phyloP scores from a whole-genome alignment of 2,888 invertebrate genomes.

The Microdon myrmicae region DNA sequence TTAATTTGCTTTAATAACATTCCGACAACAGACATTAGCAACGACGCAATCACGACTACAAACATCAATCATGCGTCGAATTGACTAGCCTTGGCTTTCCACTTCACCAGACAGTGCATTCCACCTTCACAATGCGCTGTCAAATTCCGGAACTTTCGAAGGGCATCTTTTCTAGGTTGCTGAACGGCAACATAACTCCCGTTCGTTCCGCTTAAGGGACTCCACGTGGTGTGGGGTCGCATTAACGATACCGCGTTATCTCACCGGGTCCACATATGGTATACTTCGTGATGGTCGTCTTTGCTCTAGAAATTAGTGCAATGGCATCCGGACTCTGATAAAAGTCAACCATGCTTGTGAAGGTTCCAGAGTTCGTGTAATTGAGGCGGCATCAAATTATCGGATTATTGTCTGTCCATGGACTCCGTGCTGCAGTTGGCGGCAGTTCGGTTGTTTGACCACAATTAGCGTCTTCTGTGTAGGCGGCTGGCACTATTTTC shows the following conservation, averaged over 20 bases:
- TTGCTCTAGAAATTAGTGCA: conserved; percentile 33
- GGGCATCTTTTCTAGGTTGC: no score
- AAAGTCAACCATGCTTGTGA: conserved; percentile 26
- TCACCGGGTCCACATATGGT: no score
- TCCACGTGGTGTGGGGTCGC: no score
- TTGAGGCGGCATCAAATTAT: conserved; percentile 43
- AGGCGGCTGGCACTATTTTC: conserved; percentile 16
- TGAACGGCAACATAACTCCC: no score
- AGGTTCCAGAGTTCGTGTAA: no score
- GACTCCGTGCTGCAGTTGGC: conserved; percentile 15
- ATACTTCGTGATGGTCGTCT: conserved; percentile 6
- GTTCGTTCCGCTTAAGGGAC: no score
- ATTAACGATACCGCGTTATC: no score
- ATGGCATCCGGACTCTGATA: conserved; percentile 15
- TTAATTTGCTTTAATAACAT: conserved; percentile 29
- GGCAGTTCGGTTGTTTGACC: not conserved
- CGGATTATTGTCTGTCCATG: conserved; percentile 45
- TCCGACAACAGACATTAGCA: conserved; percentile 24
- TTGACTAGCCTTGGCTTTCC: not conserved
- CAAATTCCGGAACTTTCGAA: conserved; percentile 25
- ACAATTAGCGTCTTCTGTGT: conserved; percentile 40
- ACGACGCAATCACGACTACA: conserved; percentile 37
- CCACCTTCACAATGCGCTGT: conserved; percentile 29
- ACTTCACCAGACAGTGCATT: conserved; percentile 1
- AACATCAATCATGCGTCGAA: conserved; percentile 42